Conservation (phyloP, 92 coral and sea anemone species). For the Porites lobata region DNA sequence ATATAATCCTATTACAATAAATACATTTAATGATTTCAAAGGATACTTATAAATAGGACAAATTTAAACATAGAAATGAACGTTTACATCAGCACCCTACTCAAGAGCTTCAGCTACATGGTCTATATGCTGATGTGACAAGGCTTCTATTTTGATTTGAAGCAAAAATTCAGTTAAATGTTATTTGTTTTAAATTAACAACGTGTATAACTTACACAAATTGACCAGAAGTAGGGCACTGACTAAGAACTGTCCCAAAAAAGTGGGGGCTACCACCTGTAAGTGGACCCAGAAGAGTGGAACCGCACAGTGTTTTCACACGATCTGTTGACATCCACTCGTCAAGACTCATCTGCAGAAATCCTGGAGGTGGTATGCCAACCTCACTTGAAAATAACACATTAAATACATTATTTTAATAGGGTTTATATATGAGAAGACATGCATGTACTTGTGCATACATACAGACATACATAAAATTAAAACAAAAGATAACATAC, state of each 20-base stretch:
- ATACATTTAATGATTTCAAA: slow-evolving; percentile 31
- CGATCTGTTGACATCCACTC: slow-evolving; percentile 45
- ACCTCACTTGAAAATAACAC: slow-evolving; percentile 40
- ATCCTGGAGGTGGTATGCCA: slow-evolving; percentile 45
- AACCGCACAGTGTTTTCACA: slow-evolving; percentile 36
- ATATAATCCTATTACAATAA: slow-evolving; percentile 41
- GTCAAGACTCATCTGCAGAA: slow-evolving; percentile 37
- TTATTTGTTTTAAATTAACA: slow-evolving; percentile 29
- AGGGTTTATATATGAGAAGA: slow-evolving; percentile 28
- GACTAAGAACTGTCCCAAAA: slow-evolving; percentile 41
- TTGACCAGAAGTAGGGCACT: slow-evolving; percentile 39
- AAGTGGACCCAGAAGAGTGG: slow-evolving; percentile 35
- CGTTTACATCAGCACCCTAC: slow-evolving; percentile 43
- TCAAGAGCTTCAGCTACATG: slow-evolving; percentile 43
- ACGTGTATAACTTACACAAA: slow-evolving; percentile 34
- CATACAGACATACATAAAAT: slow-evolving; percentile 38
- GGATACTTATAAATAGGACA: slow-evolving; percentile 40
- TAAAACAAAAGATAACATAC: slow-evolving; percentile 22
- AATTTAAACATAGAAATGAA: slow-evolving; percentile 37
- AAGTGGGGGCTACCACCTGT: slow-evolving; percentile 42
- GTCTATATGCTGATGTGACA: slow-evolving; percentile 20
- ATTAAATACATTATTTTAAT: slow-evolving; percentile 38
- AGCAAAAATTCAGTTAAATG: neutral
- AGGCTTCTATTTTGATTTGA: too few relatives aligned
- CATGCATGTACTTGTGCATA: slow-evolving; percentile 5